A percentile compares a stretch with the other conserved stretches of the same genome.
Conservation (phyloP, 2,113 vertebrate species). For the Nematolebias whitei region DNA sequence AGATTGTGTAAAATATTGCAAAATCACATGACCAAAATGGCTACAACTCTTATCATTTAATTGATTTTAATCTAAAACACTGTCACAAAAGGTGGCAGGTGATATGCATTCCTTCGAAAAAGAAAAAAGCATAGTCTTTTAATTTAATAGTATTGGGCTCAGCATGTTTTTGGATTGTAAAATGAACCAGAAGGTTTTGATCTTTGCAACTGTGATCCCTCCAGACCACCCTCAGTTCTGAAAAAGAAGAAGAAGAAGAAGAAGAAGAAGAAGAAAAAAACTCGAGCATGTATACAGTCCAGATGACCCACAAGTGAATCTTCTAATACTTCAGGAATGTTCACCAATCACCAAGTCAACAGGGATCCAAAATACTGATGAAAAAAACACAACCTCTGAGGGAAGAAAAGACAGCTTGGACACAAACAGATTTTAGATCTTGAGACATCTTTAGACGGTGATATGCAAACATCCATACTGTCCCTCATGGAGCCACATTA, state of each 20-base stretch:
- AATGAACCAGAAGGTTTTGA: slow-evolving; percentile 59
- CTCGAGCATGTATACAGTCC: slow-evolving; percentile 55
- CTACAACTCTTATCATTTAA: too few species aligned
- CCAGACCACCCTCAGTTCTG: slow-evolving; percentile 64
- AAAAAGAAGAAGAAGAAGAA: slow-evolving; percentile 26
- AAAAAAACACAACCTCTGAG: slow-evolving; percentile 47
- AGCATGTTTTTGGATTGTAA: slow-evolving; percentile 39
- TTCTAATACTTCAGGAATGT: slow-evolving; percentile 76
- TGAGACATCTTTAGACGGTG: slow-evolving; percentile 23
- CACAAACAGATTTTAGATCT: slow-evolving; percentile 30
- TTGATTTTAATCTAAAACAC: too few species aligned
- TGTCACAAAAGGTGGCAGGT: neutral
- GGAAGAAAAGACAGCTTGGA: slow-evolving; percentile 23
- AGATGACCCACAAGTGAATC: slow-evolving; percentile 72
- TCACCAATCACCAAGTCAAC: slow-evolving; percentile 58
- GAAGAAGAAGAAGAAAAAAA: slow-evolving; percentile 29
- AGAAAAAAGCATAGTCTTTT: too few species aligned
- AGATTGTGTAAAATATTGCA: too few species aligned
- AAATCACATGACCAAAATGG: too few species aligned
- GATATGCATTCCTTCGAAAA: neutral
- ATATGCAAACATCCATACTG: slow-evolving; percentile 9
- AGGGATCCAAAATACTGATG: slow-evolving; percentile 52
- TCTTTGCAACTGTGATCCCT: slow-evolving; percentile 58
- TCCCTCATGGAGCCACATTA: slow-evolving; percentile 5
- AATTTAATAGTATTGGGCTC: slow-evolving; percentile 25